Base-by-base conservation (phyloP, 2,888 invertebrate species). In the Abrostola tripartita region DNA sequence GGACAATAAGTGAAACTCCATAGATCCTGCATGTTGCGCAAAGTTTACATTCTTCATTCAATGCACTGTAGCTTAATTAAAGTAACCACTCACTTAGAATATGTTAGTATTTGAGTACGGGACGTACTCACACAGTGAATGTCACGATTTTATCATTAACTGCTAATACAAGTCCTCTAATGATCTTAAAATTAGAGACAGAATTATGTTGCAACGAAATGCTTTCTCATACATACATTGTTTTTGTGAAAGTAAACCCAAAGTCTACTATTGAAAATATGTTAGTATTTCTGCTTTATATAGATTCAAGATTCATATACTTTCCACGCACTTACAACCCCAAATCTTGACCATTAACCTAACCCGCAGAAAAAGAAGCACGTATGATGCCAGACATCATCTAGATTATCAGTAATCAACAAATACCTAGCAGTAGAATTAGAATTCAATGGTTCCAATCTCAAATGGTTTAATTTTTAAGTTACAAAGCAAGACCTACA, bases 141-240 rank as follows among this genome's bases (percentile, higher is more conserved):
- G 68, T 72, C 74, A 74, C 74, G 74, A 72, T 65, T 58, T 58
- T 58, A 68, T 72, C 65, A 61, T 76, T 76, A 76, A 49, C 51
- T 53, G 51, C 51, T 69, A 70, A 64, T 63, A 71, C 60, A 58
- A 74, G 60, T 70, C 44, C 57, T 61, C 37, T 74, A 61, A 70
- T 72, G 71, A 55, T 74, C 47, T 14, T 42, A 70, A 24, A 74
- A 70, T 74, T 74, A 69, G 58, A 49, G 51, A 8, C 64, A 69
- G 50, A 59, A 42, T 57, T 62, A 62, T 75, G 65, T 50, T 64
- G 11, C 24, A 50, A 11, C 6, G 35, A 36, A 9, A 50, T 10
- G 35, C 36, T 50, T 35, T 47, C 24, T 47, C 10, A 9, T n/a
- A n/a, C n/a, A n/a, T n/a, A n/a, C n/a, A n/a, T n/a, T 7, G 6